phyloP scores from a whole-genome alignment of 2,113 vertebrate genomes.

The Lynx canadensis region DNA sequence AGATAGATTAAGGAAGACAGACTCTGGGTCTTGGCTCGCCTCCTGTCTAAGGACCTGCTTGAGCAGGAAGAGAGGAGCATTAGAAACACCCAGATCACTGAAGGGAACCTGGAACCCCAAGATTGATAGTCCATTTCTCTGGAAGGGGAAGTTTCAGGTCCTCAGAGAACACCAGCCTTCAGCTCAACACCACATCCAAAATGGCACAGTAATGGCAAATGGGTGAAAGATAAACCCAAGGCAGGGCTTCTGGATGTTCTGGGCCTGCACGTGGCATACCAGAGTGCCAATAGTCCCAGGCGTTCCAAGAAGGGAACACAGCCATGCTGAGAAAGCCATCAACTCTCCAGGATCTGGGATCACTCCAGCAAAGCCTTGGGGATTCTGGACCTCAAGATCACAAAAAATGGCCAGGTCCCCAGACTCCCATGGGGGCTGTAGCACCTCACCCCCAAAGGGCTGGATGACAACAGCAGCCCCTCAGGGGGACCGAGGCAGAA shows the following conservation, averaged over 20 bases:
- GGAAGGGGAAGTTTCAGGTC: neutral
- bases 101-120: neutral
- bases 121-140: neutral
- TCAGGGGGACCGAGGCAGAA: neutral
- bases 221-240: neutral
- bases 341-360: neutral
- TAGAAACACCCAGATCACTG: neutral
- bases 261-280: accelerated
- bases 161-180: neutral
- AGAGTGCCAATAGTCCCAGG: neutral
- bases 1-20: neutral
- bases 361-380: neutral
- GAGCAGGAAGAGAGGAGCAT: neutral
- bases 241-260: too few relatives aligned
- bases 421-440: neutral
- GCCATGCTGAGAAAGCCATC: neutral
- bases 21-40: neutral
- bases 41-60: neutral
- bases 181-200: neutral
- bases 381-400: neutral
- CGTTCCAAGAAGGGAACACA: neutral
- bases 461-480: neutral
- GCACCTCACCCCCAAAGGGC: neutral
- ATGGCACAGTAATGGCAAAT: neutral
- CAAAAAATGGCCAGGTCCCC: neutral